These are phyloP conservation scores for Percopsis transmontana DNA, from an alignment of 2,113 vertebrate genomes.

Conservation along the genomic window DNA sequence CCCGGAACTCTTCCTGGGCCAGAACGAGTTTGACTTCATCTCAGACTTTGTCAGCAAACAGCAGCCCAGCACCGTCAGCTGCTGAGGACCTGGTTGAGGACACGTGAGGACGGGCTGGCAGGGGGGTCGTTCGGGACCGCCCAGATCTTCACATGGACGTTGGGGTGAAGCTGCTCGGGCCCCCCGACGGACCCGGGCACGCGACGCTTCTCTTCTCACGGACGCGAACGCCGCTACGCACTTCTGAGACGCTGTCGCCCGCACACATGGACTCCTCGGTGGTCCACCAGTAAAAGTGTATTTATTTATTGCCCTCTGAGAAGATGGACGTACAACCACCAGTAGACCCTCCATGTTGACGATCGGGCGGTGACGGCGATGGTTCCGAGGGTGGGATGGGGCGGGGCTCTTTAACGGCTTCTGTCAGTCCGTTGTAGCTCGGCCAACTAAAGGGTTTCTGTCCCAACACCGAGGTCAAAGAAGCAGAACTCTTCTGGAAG, in stretches of 20 bases:
- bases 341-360: constrained; percentile 36
- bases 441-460: constrained; percentile 51
- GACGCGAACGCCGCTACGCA: too few species aligned
- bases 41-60: constrained; percentile 97
- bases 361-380: constrained; percentile 46
- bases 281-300: constrained; percentile 74
- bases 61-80: constrained; percentile 93
- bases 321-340: constrained; percentile 50
- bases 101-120: constrained; percentile 20
- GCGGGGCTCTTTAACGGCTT: constrained; percentile 29
- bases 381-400: constrained; percentile 21
- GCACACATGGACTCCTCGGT: constrained; percentile 57
- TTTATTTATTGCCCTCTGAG: constrained; percentile 78
- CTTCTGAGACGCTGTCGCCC: too few species aligned
- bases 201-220: constrained; percentile 61
- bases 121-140: constrained; percentile 13
- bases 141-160: not conserved
- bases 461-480: too few species aligned
- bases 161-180: not conserved
- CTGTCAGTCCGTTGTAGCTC: constrained; percentile 41
- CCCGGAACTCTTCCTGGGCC: constrained; percentile 95
- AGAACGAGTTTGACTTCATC: constrained; percentile 98
- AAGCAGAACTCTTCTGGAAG: constrained; percentile 10
- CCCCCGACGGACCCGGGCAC: too few species aligned
- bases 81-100: constrained; percentile 76